Percentiles rank a stretch among this genome's conserved stretches.
Conservation (phyloP, 2,113 vertebrate genomes). For the Cinclus mexicanus region DNA sequence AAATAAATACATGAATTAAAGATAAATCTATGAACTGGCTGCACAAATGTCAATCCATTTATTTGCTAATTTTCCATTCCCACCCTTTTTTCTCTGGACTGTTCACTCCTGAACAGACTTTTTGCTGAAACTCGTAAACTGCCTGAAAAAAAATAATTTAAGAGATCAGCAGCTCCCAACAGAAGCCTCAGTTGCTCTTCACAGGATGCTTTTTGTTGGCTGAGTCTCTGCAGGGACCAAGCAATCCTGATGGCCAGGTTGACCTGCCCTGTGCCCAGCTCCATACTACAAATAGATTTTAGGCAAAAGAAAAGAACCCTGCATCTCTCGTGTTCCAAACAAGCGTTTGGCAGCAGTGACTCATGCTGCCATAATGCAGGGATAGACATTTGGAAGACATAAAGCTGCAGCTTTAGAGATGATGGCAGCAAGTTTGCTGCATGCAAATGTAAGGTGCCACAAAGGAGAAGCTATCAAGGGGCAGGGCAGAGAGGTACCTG, state of each 20-base stretch:
- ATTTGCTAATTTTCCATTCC: neutral
- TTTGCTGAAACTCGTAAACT: neutral
- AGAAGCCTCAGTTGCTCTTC: neutral
- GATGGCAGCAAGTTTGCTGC: neutral
- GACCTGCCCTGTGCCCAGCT: neutral
- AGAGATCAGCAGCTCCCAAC: neutral
- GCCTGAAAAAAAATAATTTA: neutral
- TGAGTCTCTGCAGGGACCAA: neutral
- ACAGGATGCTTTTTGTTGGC: neutral
- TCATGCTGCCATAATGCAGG: neutral
- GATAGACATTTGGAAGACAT: neutral
- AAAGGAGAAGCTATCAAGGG: neutral
- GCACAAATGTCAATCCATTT: neutral
- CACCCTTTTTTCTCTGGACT: neutral
- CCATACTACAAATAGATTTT: neutral
- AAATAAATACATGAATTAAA: neutral
- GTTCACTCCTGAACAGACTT: neutral
- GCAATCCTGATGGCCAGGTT: neutral
- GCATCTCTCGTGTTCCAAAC: neutral
- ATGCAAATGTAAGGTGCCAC: neutral
- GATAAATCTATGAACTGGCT: neutral
- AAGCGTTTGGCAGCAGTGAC: neutral
- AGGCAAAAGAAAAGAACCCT: neutral
- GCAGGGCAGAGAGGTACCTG: neutral
- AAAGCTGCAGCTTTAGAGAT: neutral